Base-by-base conservation (phyloP, 1,140 invertebrate species). In the Teleogryllus occipitalis region DNA sequence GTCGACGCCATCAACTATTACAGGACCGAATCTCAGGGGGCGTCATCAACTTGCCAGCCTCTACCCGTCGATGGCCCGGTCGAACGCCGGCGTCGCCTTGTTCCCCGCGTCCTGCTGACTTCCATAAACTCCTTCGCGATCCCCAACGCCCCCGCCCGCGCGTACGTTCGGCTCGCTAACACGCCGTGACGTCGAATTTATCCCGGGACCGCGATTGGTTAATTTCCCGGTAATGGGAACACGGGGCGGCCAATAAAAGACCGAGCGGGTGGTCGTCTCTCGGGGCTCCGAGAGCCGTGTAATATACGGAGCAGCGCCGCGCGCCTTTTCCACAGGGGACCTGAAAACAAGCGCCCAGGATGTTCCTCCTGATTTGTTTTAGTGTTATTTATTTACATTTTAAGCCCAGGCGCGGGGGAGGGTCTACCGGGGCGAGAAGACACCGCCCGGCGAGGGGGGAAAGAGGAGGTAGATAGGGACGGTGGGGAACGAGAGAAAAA, bases 301-400 rank as follows among this genome's bases (percentile, higher is more conserved):
- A 65, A 65, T 3, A 65, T 65, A 65, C 54, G 54, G 54, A 65
- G 10, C 54, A 65, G 54, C 54, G 54, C 10, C 18, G 54, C 54
- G 27, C 54, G 54, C 54, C 10, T 65, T 65, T 65, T 39, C 27
- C 54, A 65, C 54, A 10, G 10, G 54, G 54, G 54, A 10, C 54
- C 18, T 65, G 54, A 18, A 65, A 65, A 65, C 54, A 65, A 65
- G 54, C 54, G 54, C 10, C 15, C 54, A 18, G 54, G 54, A 65
- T 65, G 54, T 65, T 65, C 10, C 54, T 18, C 18, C 54, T 65
- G 54, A 65, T 65, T 65, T 65, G 54, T 65, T 65, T 65, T 65
- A 65, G 54, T 65, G 54, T 65, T 65, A 65, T 65, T 65, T 65
- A 65, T 65, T 65, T 14, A 65, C 54, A 65, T 65, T 65, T 65